A percentile compares a stretch with the other conserved stretches of the same genome.
phyloP scores from a whole-genome alignment of 1,140 invertebrate species.

The Parasteatoda tepidariorum region DNA sequence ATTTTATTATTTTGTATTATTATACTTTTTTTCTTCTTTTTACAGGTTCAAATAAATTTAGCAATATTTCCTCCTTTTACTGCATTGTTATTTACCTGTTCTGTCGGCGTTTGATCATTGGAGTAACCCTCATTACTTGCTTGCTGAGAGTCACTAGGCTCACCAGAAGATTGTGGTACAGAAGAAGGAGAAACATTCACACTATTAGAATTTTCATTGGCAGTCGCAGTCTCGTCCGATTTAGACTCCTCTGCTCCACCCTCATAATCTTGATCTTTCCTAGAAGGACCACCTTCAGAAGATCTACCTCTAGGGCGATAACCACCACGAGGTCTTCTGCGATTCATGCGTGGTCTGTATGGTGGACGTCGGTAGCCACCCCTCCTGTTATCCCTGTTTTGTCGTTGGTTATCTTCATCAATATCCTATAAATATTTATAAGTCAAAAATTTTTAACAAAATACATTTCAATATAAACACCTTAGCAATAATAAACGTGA shows the following conservation, averaged over 20 bases:
- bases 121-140: slow-evolving; percentile 29
- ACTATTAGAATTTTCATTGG: neutral
- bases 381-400: neutral
- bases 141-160: slow-evolving; percentile 22
- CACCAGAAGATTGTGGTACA: neutral
- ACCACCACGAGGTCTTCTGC: slow-evolving; percentile 14
- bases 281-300: neutral
- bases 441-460: neutral
- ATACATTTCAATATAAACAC: too few species aligned
- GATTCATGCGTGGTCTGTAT: slow-evolving; percentile 35
- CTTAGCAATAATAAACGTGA: too few species aligned
- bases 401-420: slow-evolving; percentile 38
- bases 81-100: slow-evolving; percentile 42
- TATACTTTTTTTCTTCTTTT: too few species aligned
- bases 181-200: slow-evolving; percentile 15
- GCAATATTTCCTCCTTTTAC: too few species aligned
- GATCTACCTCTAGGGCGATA: slow-evolving; percentile 9
- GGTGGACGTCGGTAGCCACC: slow-evolving; percentile 16
- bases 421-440: slow-evolving; percentile 29
- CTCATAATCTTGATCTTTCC: neutral
- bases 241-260: slow-evolving; percentile 14
- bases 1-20: too few species aligned
- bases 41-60: too few species aligned
- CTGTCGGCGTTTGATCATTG: slow-evolving; percentile 30
- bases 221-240: slow-evolving; percentile 5